phyloP scores from a whole-genome alignment of 2,113 vertebrate genomes.

The Tachysurus fulvidraco region DNA sequence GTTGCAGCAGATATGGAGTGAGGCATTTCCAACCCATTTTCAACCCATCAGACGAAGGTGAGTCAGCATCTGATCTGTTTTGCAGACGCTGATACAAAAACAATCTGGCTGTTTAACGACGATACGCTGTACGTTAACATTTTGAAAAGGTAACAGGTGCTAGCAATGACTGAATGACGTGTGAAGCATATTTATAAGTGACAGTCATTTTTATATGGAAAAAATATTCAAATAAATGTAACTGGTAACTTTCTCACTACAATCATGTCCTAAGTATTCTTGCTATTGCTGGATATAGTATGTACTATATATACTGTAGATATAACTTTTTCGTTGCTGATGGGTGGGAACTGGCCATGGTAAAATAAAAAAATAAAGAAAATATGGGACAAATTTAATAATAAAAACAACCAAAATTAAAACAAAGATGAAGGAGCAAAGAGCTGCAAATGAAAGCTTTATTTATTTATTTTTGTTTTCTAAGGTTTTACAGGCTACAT shows the following conservation, averaged over 20 bases:
- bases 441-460: too few relatives aligned
- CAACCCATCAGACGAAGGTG: too few relatives aligned
- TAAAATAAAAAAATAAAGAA: too few relatives aligned
- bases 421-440: not conserved
- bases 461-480: not conserved
- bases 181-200: not conserved
- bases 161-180: not conserved
- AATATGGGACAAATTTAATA: not conserved
- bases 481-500: not conserved
- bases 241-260: not conserved
- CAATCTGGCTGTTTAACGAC: not conserved
- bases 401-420: not conserved
- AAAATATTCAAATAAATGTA: not conserved
- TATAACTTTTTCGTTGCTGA: not conserved
- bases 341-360: too few relatives aligned
- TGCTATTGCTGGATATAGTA: not conserved
- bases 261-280: not conserved
- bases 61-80: not conserved
- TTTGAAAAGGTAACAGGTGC: not conserved
- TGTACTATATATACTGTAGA: not conserved
- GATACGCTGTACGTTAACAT: not conserved
- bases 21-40: not conserved
- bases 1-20: not conserved
- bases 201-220: not conserved
- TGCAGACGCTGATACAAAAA: not conserved